phyloP scores from a whole-genome alignment of 2,888 invertebrate species.

The Sceliomorpha sp. region DNA sequence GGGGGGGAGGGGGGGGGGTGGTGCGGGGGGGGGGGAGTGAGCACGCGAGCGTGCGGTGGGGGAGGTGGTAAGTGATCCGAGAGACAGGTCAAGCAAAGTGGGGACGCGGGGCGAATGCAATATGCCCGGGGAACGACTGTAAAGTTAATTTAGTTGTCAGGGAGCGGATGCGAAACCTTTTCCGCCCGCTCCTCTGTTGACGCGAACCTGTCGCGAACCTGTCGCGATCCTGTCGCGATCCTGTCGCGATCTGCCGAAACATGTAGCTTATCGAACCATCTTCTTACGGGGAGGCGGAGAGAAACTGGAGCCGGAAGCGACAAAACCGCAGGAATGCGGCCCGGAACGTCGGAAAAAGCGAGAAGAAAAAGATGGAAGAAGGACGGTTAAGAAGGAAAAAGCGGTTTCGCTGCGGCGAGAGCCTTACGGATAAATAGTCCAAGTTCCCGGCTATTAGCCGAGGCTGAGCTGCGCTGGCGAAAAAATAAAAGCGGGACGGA shows the following conservation, averaged over 20 bases:
- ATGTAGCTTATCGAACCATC: no score
- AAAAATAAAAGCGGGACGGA: conserved; percentile 25
- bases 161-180: conserved; percentile 54
- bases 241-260: no score
- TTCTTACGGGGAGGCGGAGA: conserved; percentile 12
- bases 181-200: no score
- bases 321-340: conserved; percentile 26
- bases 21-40: no score
- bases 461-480: conserved; percentile 28
- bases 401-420: conserved; percentile 25
- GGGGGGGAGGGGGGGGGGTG: no score
- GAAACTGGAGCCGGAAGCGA: conserved; percentile 18
- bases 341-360: conserved; percentile 13
- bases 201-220: no score
- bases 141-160: conserved; percentile 72
- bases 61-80: no score
- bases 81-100: no score
- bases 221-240: no score
- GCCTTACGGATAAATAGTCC: conserved; percentile 41
- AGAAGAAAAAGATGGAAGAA: conserved; percentile 12
- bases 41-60: no score
- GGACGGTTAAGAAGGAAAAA: conserved; percentile 10
- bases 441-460: conserved; percentile 24
- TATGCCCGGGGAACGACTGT: conserved; percentile 59
- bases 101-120: conserved; percentile 36